Conservation (phyloP, 2,113 vertebrate genomes). For the Bufo bufo region DNA sequence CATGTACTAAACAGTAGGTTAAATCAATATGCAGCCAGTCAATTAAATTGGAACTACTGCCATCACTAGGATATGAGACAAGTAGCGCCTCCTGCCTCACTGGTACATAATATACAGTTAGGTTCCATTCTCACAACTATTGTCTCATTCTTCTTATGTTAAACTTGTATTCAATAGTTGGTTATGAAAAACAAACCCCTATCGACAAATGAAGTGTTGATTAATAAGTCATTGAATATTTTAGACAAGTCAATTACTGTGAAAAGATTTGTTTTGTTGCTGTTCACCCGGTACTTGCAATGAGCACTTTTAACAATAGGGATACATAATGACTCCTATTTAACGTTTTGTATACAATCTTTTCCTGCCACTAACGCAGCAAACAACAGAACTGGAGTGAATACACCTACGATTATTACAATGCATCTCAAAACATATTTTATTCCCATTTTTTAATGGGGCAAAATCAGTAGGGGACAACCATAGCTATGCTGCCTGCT, state of each 20-base stretch:
- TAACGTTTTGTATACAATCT: slow-evolving; percentile 23
- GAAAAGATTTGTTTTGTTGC: slow-evolving; percentile 12
- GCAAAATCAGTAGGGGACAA: slow-evolving; percentile 73
- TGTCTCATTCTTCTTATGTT: background rate
- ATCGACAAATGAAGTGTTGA: slow-evolving; percentile 8
- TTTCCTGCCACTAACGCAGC: background rate
- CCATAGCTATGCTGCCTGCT: slow-evolving; percentile 66
- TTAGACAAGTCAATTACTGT: background rate
- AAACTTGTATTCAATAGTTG: background rate
- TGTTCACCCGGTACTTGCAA: slow-evolving; percentile 19
- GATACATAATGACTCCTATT: slow-evolving; percentile 32
- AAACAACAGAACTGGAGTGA: slow-evolving; percentile 24
- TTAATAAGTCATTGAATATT: slow-evolving; percentile 34
- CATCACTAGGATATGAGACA: background rate
- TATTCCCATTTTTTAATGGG: slow-evolving; percentile 61
- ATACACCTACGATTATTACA: slow-evolving; percentile 16
- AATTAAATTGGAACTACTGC: background rate
- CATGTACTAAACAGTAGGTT: background rate
- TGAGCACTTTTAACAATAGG: slow-evolving; percentile 25
- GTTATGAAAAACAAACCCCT: slow-evolving; percentile 10
- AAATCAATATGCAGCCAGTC: background rate
- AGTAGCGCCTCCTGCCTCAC: background rate
- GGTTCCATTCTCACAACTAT: background rate
- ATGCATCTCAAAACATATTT: slow-evolving; percentile 54
- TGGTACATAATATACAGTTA: background rate